Evolutionary conservation across 2,113 vertebrate genomes (phyloP), one percentile per base, ranked within the genome.

Genomic region (Phylloscopus whistleri): DNA sequence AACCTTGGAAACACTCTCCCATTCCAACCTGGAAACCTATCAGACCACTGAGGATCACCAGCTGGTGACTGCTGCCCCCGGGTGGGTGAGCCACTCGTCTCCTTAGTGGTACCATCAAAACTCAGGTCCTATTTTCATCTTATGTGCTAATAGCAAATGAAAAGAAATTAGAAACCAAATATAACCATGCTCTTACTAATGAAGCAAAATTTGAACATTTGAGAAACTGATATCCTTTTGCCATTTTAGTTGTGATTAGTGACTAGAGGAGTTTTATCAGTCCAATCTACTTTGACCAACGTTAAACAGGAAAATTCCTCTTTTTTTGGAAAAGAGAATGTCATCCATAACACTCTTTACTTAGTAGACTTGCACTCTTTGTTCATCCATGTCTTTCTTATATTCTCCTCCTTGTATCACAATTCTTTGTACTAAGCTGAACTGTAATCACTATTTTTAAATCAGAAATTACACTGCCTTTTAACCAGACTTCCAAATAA

Each of bases 131-230:
- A 37, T 85, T 82, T 53, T 48, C 43, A 66, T 16, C 13, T 44
- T 33, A 12, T 0, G 0, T 49, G 16, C 6, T 26, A 55, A 30
- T 1, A 66, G 31, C 52, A 93, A 58, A 39, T 30, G 8, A 76
- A 87, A 70, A 53, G 35, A 70, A 85, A 59, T 30, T 19, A 46
- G 23, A 51, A 82, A 80, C 9, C 2, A 3, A 82, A 58, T 19
- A 33, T 2, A 55, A 27, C 5, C 9, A 7, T 55, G 17, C 2
- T 55, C 3, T 72, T 79, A 28, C 11, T 63, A 63, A 37, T 18
- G 18, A 72, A 68, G 2, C 3, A 80, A 18, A 39, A 72, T 16
- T 31, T 43, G 30, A 68, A n/a, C 33, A 72, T 20, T 46, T 53
- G 23, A 70, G 90, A 79, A 68, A 39, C 11, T 14, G 16, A 18